These are phyloP conservation scores for Menidia menidia DNA, from an alignment of 2,797 vertebrate genomes.

Conservation along the genomic window DNA sequence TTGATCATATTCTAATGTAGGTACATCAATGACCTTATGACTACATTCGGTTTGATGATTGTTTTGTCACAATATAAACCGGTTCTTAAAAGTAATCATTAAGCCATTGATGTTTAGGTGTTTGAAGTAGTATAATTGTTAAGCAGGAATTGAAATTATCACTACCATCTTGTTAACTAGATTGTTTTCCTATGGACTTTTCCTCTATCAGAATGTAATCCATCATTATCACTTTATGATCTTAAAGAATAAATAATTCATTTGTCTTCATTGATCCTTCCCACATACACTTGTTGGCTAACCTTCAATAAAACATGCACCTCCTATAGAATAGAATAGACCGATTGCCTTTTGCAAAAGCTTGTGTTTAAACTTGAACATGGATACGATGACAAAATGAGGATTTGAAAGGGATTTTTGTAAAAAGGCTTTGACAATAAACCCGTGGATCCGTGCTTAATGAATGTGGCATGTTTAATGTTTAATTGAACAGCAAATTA, in stretches of 20 bases:
- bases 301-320: not conserved
- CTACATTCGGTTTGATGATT: no score
- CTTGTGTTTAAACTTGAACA: not conserved
- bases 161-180: not conserved
- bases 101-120: no score
- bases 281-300: slow-evolving; percentile 47
- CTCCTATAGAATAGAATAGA: not conserved
- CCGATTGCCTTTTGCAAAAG: slow-evolving; percentile 12
- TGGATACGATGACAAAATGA: no score
- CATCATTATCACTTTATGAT: slow-evolving; percentile 2
- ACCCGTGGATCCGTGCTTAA: not conserved
- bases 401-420: no score
- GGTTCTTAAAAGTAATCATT: no score
- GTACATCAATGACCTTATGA: no score
- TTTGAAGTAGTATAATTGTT: no score
- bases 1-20: not conserved
- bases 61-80: no score
- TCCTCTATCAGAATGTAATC: slow-evolving; percentile 11
- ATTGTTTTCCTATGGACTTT: slow-evolving; percentile 11
- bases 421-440: not conserved
- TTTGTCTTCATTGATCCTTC: not conserved
- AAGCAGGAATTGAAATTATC: slow-evolving; percentile 1
- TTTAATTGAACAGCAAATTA: slow-evolving; percentile 12
- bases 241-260: not conserved
- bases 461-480: not conserved